A percentile compares a stretch with the other conserved stretches of the same genome.
Evolutionary conservation across 1,140 invertebrate species (phyloP).

Genomic region (Penaeus vannamei): DNA sequence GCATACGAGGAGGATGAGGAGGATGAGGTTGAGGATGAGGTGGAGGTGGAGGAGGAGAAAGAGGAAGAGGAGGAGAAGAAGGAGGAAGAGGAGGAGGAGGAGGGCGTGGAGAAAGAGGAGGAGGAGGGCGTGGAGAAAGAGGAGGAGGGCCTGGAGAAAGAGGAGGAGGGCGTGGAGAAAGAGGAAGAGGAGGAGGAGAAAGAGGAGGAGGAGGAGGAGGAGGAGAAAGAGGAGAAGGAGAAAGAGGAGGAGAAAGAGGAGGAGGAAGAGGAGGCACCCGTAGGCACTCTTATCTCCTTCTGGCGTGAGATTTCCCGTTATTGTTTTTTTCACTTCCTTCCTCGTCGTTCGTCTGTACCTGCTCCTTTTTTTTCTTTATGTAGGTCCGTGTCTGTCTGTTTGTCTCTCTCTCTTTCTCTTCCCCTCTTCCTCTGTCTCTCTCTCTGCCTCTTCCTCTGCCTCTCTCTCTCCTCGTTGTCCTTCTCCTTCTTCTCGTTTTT

Average conservation of each 20-base stretch:
- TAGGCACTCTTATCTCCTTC: too few species aligned
- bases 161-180: too few species aligned
- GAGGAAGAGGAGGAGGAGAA: too few species aligned
- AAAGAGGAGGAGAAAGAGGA: background rate
- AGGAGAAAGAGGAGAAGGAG: background rate
- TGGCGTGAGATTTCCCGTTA: too few species aligned
- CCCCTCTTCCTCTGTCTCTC: conserved; percentile 1
- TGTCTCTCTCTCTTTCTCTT: background rate
- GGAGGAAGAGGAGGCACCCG: too few species aligned
- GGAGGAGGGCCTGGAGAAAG: background rate
- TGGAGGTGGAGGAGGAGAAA: background rate
- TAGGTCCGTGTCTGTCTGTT: too few species aligned
- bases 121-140: background rate
- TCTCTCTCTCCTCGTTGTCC: background rate
- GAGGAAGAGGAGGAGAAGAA: too few species aligned
- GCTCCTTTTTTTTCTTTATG: too few species aligned
- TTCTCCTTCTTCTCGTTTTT: background rate
- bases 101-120: too few species aligned
- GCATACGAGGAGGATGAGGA: background rate
- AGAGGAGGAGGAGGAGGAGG: background rate
- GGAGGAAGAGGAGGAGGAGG: background rate
- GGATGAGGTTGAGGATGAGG: background rate
- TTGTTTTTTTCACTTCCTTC: too few species aligned
- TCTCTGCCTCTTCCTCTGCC: background rate
- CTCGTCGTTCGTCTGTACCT: too few species aligned